Evolutionary conservation across 2,888 invertebrate species (phyloP).

Genomic region (Selenia dentaria): DNA sequence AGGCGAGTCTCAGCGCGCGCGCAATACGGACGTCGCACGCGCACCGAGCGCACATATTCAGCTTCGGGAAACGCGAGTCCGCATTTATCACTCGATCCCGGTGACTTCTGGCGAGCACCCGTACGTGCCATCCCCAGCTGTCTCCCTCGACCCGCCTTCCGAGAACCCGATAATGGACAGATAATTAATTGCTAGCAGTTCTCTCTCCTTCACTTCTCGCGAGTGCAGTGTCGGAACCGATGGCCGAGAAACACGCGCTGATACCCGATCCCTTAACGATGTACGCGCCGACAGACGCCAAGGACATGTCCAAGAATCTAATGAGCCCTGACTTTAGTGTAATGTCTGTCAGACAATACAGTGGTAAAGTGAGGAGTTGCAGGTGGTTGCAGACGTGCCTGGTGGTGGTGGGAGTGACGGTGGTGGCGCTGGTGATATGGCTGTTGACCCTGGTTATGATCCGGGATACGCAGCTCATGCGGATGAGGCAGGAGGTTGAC

Average conservation of each 20-base stretch:
- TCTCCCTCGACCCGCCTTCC: slow-evolving; percentile 47
- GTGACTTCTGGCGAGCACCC: slow-evolving; percentile 46
- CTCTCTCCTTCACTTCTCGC: slow-evolving; percentile 46
- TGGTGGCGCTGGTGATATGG: slow-evolving; percentile 51
- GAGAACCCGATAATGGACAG: slow-evolving; percentile 64
- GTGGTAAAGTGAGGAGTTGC: slow-evolving; percentile 51
- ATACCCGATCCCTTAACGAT: slow-evolving; percentile 63
- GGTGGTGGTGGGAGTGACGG: slow-evolving; percentile 40
- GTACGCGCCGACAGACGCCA: slow-evolving; percentile 68
- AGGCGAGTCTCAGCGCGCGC: slow-evolving; percentile 14
- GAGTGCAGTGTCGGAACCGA: slow-evolving; percentile 62
- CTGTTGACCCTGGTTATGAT: slow-evolving; percentile 64
- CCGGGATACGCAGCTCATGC: slow-evolving; percentile 63
- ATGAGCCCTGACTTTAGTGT: slow-evolving; percentile 76
- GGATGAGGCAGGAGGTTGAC: slow-evolving; percentile 64
- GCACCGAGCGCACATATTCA: slow-evolving; percentile 26
- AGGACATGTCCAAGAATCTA: slow-evolving; percentile 74
- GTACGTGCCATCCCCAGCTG: slow-evolving; percentile 34
- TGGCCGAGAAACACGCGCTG: slow-evolving; percentile 73
- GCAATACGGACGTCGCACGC: slow-evolving; percentile 37
- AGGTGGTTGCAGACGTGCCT: slow-evolving; percentile 52
- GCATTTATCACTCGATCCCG: slow-evolving; percentile 45
- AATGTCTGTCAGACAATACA: slow-evolving; percentile 72
- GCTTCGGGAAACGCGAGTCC: not conserved
- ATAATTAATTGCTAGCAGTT: slow-evolving; percentile 54